Percentiles rank a stretch among this genome's conserved stretches.
These are phyloP conservation scores for Caenorhabditis sinica DNA, from an alignment of 2,888 invertebrate genomes.

Conservation along the genomic window DNA sequence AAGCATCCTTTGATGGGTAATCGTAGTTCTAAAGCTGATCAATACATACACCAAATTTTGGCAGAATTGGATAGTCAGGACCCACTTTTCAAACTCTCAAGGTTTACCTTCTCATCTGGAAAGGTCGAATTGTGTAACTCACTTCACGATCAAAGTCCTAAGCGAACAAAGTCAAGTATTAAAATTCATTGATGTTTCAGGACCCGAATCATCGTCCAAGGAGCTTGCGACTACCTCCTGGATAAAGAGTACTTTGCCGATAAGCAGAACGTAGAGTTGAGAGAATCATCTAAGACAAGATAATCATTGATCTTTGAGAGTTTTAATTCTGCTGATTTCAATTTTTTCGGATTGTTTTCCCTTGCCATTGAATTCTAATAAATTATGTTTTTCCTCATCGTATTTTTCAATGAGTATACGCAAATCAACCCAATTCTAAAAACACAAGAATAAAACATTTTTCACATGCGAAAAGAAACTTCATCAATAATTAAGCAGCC, in stretches of 20 bases:
- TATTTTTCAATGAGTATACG: too few species aligned
- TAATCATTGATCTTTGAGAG: conserved; percentile 4
- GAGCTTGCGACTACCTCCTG: conserved; percentile 80
- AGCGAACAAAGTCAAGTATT: too few species aligned
- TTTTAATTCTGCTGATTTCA: neutral
- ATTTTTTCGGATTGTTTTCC: neutral
- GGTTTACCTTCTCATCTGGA: too few species aligned
- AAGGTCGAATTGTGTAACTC: too few species aligned
- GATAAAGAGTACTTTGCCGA: conserved; percentile 80
- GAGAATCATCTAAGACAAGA: conserved; percentile 55
- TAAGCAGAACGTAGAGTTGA: conserved; percentile 62
- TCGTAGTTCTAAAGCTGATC: too few species aligned
- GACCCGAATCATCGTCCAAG: conserved; percentile 78
- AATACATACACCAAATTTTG: too few species aligned
- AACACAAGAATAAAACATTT: neutral
- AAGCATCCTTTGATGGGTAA: too few species aligned
- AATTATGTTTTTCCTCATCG: neutral
- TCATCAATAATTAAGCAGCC: conserved; percentile 41
- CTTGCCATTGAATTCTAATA: conserved; percentile 12
- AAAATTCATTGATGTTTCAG: conserved; percentile 51
- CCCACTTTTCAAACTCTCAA: too few species aligned
- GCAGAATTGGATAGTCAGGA: too few species aligned
- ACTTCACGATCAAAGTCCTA: too few species aligned
- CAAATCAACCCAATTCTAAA: neutral
- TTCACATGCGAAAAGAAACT: conserved; percentile 6